phyloP scores from a whole-genome alignment of 2,888 invertebrate species.

The Trissonchulus sp. region DNA sequence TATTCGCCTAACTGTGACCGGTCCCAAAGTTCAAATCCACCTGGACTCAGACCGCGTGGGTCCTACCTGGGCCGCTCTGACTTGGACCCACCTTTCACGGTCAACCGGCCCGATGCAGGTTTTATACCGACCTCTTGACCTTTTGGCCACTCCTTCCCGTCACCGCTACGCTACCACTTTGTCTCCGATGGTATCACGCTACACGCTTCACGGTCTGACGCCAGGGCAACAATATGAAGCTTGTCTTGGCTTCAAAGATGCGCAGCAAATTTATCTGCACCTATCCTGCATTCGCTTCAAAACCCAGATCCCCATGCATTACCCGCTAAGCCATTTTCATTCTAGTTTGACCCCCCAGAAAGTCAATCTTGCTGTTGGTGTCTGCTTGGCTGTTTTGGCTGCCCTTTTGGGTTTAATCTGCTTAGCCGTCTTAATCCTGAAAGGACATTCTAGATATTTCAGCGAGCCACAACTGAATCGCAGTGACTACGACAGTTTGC shows the following conservation, averaged over 20 bases:
- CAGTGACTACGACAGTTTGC: too few species aligned
- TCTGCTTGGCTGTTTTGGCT: too few species aligned
- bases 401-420: too few species aligned
- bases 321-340: too few species aligned
- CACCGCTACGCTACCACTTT: slow-evolving; percentile 40
- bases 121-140: slow-evolving; percentile 40
- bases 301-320: background rate
- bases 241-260: slow-evolving; percentile 54
- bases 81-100: slow-evolving; percentile 53
- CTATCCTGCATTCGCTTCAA: slow-evolving; percentile 47
- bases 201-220: slow-evolving; percentile 53
- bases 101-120: slow-evolving; percentile 50
- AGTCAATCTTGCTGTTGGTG: too few species aligned
- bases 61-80: slow-evolving; percentile 53
- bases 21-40: slow-evolving; percentile 53
- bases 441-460: too few species aligned
- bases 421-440: too few species aligned
- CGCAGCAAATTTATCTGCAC: slow-evolving; percentile 48
- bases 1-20: slow-evolving; percentile 48
- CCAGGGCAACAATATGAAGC: slow-evolving; percentile 55
- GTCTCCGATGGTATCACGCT: slow-evolving; percentile 47
- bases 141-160: background rate
- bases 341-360: too few species aligned
- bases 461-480: too few species aligned
- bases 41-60: slow-evolving; percentile 51